Evolutionary conservation across 2,797 vertebrate genomes (phyloP).

Genomic region (Balearica regulorum): DNA sequence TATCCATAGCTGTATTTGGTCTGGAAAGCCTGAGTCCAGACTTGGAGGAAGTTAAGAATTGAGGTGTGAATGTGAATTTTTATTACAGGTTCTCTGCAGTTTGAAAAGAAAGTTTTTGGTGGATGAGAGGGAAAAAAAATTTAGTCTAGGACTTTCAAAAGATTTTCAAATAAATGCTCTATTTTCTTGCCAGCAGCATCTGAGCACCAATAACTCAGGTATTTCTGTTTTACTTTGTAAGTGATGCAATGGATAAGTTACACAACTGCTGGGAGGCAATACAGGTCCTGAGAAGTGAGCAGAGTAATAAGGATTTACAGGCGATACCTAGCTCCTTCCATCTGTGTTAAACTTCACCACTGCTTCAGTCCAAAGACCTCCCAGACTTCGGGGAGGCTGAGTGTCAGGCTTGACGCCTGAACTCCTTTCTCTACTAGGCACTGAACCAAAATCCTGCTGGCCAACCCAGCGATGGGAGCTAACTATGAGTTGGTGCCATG

Average conservation of each 20-base stretch:
- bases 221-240: background rate
- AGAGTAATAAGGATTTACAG: background rate
- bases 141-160: background rate
- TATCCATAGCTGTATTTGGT: background rate
- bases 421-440: background rate
- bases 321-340: background rate
- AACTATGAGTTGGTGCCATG: too few species aligned
- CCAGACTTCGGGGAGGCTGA: background rate
- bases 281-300: background rate
- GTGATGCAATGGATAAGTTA: background rate
- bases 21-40: background rate
- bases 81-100: background rate
- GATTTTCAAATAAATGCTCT: background rate
- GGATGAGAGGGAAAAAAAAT: background rate
- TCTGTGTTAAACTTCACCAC: background rate
- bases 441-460: background rate
- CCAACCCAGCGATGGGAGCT: fast-evolving
- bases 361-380: background rate
- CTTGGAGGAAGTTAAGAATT: background rate
- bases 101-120: background rate
- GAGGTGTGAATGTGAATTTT: background rate
- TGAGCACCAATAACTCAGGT: background rate
- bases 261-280: background rate
- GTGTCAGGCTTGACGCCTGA: background rate
- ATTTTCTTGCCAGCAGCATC: background rate